Percentiles rank a stretch among this genome's conserved stretches.
Conservation (phyloP, 2,113 vertebrate species). For the Cinclus mexicanus region DNA sequence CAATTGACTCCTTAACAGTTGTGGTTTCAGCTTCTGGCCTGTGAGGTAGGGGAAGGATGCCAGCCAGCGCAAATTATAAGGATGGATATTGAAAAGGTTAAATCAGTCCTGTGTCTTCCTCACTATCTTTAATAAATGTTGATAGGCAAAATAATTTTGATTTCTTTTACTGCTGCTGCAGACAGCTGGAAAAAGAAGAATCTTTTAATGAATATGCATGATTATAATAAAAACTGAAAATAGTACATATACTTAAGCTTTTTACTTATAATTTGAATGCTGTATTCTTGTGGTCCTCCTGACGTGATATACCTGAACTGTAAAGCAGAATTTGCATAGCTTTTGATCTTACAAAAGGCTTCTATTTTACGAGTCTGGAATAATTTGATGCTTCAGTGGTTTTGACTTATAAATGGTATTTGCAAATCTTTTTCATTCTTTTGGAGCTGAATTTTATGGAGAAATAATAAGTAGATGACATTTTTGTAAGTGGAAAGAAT, state of each 20-base stretch:
- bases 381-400: conserved; percentile 31
- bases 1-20: conserved; percentile 29
- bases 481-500: neutral
- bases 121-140: neutral
- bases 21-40: conserved; percentile 1
- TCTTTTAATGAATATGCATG: neutral
- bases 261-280: conserved; percentile 1
- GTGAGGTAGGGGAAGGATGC: neutral
- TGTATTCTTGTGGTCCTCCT: neutral
- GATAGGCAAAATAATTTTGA: conserved; percentile 10
- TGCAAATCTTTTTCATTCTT: conserved; percentile 5
- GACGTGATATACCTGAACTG: neutral
- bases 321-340: conserved; percentile 16
- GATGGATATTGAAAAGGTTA: conserved; percentile 39
- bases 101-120: neutral
- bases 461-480: conserved; percentile 13
- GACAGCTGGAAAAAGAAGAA: neutral
- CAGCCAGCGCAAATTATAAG: neutral
- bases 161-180: neutral
- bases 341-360: conserved; percentile 21
- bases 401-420: conserved; percentile 33
- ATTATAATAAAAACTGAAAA: neutral
- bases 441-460: neutral
- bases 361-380: neutral
- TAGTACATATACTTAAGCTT: neutral